Evolutionary conservation across 2,797 vertebrate genomes (phyloP).

Genomic region (Aeoliscus strigatus): DNA sequence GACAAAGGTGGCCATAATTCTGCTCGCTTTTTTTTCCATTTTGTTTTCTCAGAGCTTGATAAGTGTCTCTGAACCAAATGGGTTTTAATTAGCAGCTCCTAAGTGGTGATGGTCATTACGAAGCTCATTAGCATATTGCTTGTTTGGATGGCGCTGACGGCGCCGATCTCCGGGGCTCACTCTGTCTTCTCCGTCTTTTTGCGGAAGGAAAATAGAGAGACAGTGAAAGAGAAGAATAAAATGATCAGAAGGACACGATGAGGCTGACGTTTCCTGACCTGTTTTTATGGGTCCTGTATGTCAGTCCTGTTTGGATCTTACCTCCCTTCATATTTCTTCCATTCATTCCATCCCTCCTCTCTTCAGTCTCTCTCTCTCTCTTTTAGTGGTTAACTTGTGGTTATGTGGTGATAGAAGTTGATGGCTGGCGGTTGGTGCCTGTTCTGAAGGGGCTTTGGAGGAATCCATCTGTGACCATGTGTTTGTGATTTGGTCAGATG

Average conservation of each 20-base stretch:
- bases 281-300: not conserved
- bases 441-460: constrained; percentile 53
- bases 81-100: constrained; percentile 72
- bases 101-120: constrained; percentile 64
- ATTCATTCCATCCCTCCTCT: constrained; percentile 12
- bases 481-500: constrained; percentile 56
- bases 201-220: not conserved
- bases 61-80: constrained; percentile 70
- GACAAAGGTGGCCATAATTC: constrained; percentile 72
- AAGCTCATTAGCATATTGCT: constrained; percentile 69
- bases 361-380: constrained; percentile 17
- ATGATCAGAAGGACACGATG: not conserved
- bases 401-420: constrained; percentile 55
- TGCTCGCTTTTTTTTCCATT: constrained; percentile 54
- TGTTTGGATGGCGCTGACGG: constrained; percentile 38
- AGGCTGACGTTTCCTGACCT: not conserved
- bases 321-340: constrained; percentile 1
- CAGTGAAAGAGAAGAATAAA: not conserved
- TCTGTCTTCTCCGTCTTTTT: constrained; percentile 34
- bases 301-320: constrained; percentile 1
- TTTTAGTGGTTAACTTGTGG: constrained; percentile 53
- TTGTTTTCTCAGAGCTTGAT: constrained; percentile 38
- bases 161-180: constrained; percentile 38
- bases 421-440: constrained; percentile 52
- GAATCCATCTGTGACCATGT: constrained; percentile 60